A percentile compares a stretch with the other conserved stretches of the same genome.
These are phyloP conservation scores for Suncus etruscus DNA, from an alignment of 2,113 vertebrate species.

Conservation along the genomic window DNA sequence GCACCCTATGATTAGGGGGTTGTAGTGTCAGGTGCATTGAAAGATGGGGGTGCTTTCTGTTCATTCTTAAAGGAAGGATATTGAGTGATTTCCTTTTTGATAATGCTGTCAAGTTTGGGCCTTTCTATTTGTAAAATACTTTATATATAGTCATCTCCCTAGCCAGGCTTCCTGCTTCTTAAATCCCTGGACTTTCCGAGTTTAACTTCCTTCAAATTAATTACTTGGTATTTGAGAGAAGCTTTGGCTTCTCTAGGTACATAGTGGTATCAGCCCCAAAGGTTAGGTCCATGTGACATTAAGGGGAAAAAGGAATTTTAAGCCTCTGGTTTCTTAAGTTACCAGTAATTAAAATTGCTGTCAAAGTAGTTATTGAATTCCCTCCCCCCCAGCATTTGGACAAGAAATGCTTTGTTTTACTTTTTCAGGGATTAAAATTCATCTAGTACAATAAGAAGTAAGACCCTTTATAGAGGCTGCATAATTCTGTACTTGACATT, in stretches of 20 bases:
- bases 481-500: conserved; percentile 62
- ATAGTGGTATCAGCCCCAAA: conserved; percentile 64
- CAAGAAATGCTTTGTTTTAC: conserved; percentile 74
- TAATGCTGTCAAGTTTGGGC: too few species aligned
- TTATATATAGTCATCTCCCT: background rate
- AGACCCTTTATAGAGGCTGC: conserved; percentile 39
- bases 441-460: conserved; percentile 60
- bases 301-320: conserved; percentile 81
- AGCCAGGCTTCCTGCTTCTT: background rate
- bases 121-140: too few species aligned
- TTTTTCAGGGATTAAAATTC: conserved; percentile 77
- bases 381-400: conserved; percentile 24
- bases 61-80: too few species aligned
- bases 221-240: conserved; percentile 30
- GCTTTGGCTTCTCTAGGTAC: conserved; percentile 59
- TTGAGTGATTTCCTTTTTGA: too few species aligned
- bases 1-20: too few species aligned
- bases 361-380: conserved; percentile 76
- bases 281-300: conserved; percentile 75
- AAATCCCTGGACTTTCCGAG: background rate
- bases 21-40: too few species aligned
- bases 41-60: too few species aligned
- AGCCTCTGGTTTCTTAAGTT: conserved; percentile 79
- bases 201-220: conserved; percentile 46
- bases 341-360: conserved; percentile 81